Conservation (phyloP, 2,888 invertebrate genomes). For the Halocaridina rubra region DNA sequence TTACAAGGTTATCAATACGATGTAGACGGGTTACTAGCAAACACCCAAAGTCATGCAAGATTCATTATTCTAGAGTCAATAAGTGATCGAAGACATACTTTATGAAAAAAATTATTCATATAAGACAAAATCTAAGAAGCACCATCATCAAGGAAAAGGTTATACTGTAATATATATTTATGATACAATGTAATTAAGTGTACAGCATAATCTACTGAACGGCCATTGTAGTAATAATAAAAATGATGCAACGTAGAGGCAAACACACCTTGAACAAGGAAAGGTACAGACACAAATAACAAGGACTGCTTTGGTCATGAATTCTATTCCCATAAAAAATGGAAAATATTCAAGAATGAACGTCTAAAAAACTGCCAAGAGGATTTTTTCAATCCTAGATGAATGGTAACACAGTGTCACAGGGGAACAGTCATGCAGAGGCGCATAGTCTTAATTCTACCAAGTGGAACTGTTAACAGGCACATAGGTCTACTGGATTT, state of each 20-base stretch:
- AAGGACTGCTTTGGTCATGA: background rate
- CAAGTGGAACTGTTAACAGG: too few relatives aligned
- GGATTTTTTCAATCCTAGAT: background rate
- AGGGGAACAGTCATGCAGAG: slow-evolving; percentile 36
- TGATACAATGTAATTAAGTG: too few relatives aligned
- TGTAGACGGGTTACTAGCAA: background rate
- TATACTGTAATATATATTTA: background rate
- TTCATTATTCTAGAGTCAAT: background rate
- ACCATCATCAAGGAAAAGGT: background rate
- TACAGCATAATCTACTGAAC: background rate
- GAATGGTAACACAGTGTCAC: slow-evolving; percentile 47
- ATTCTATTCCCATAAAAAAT: background rate
- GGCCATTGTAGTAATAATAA: background rate
- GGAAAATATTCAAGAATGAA: background rate
- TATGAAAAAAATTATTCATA: background rate
- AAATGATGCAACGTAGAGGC: too few relatives aligned
- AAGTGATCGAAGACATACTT: background rate
- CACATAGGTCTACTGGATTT: too few relatives aligned
- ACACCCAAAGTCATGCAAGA: slow-evolving; percentile 8
- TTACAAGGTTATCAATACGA: too few relatives aligned
- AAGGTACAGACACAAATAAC: background rate
- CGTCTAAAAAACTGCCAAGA: background rate
- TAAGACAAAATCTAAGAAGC: background rate
- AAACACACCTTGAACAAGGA: background rate
- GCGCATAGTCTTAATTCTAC: background rate